phyloP scores from a whole-genome alignment of 1,140 invertebrate species.

The Temnothorax nylanderi region DNA sequence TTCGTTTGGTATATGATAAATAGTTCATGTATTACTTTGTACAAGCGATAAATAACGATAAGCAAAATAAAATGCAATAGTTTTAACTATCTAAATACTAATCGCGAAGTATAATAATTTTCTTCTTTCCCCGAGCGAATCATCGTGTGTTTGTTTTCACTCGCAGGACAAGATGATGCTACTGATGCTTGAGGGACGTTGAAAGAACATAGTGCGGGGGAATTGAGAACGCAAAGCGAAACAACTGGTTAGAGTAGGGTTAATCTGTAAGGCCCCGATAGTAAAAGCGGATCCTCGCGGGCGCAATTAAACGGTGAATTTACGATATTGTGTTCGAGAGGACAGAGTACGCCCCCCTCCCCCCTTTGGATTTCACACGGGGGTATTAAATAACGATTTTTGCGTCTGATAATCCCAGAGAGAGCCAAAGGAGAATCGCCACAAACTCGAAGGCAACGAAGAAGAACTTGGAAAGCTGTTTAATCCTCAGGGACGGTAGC shows the following conservation, averaged over 20 bases:
- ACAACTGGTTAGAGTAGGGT: slow-evolving; percentile 42
- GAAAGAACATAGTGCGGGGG: slow-evolving; percentile 8
- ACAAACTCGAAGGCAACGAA: neutral
- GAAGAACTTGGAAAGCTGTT: slow-evolving; percentile 29
- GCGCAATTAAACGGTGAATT: slow-evolving; percentile 53
- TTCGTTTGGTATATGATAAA: neutral
- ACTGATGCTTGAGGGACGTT: slow-evolving; percentile 2
- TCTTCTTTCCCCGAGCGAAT: neutral
- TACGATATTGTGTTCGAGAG: slow-evolving; percentile 56
- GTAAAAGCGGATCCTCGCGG: slow-evolving; percentile 48
- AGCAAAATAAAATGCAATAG: neutral
- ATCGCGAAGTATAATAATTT: neutral
- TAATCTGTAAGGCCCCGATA: slow-evolving; percentile 46
- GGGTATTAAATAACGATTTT: slow-evolving; percentile 58
- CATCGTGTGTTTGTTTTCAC: neutral
- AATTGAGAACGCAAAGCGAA: slow-evolving; percentile 32
- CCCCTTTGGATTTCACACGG: slow-evolving; percentile 15
- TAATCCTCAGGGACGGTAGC: slow-evolving; percentile 12
- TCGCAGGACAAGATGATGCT: neutral
- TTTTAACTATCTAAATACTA: neutral
- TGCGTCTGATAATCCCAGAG: slow-evolving; percentile 34
- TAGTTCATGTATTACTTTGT: neutral
- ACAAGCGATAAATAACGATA: neutral
- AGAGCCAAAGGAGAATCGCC: neutral
- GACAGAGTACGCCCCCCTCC: neutral